Evolutionary conservation across 2,113 vertebrate species (phyloP).

Genomic region (Grallaria varia): DNA sequence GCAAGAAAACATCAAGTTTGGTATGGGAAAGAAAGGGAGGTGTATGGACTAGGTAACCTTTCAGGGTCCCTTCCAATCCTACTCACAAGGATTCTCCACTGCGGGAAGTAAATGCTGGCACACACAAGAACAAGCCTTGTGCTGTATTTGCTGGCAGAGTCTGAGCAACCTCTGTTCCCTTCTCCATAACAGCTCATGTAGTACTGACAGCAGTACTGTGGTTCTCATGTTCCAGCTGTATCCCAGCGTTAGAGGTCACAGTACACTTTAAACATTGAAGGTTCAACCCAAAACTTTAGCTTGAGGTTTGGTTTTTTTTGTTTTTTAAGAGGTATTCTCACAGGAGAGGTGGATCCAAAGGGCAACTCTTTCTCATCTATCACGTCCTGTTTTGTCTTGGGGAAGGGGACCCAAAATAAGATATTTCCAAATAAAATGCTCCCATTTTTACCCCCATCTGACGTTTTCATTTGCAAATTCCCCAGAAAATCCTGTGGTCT

Average conservation of each 20-base stretch:
- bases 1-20: neutral
- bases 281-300: neutral
- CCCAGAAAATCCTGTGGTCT: neutral
- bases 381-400: fast-evolving
- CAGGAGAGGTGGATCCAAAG: neutral
- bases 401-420: neutral
- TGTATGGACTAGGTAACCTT: neutral
- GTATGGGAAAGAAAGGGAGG: neutral
- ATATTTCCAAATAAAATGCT: neutral
- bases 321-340: neutral
- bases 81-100: neutral
- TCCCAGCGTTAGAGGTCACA: neutral
- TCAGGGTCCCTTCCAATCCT: neutral
- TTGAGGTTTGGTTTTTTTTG: neutral
- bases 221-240: constrained; percentile 50
- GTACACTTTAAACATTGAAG: neutral
- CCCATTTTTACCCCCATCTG: neutral
- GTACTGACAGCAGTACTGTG: constrained; percentile 27
- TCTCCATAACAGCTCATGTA: constrained; percentile 38
- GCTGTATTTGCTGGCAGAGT: neutral
- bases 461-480: neutral
- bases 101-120: neutral
- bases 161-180: neutral
- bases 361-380: neutral
- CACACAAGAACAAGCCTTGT: neutral